Percentiles rank a stretch among this genome's conserved stretches.
These are phyloP conservation scores for Brachypodius melanocephalos DNA, from an alignment of 2,113 vertebrate genomes.

Conservation along the genomic window DNA sequence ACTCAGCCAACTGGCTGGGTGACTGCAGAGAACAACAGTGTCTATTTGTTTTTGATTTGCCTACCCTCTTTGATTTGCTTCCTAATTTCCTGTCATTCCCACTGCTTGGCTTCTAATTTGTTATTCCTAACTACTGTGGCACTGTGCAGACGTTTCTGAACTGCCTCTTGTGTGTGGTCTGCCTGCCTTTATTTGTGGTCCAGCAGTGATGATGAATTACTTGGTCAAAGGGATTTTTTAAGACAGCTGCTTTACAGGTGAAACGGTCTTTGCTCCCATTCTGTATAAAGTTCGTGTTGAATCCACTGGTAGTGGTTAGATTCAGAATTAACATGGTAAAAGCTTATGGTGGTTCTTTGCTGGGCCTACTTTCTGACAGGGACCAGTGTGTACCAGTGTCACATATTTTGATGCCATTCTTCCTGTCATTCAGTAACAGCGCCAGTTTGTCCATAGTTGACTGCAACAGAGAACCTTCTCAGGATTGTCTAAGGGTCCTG, in stretches of 20 bases:
- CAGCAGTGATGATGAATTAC: not conserved
- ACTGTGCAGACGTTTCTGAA: not conserved
- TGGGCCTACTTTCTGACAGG: not conserved
- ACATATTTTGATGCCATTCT: not conserved
- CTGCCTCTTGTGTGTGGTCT: not conserved
- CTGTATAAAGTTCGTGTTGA: not conserved
- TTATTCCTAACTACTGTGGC: not conserved
- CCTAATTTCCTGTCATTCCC: not conserved
- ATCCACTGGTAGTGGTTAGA: not conserved
- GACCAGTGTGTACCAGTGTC: not conserved
- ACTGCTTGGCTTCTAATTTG: not conserved
- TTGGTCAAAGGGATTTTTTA: not conserved
- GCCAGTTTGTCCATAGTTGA: not conserved
- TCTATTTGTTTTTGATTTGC: not conserved
- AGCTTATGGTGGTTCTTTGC: not conserved
- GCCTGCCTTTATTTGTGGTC: not conserved
- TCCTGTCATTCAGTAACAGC: rapidly evolving
- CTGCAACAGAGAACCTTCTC: not conserved
- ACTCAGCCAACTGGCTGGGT: not conserved
- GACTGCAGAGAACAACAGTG: not conserved
- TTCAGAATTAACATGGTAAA: not conserved
- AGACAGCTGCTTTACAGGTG: not conserved
- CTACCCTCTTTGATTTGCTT: not conserved
- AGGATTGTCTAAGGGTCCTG: not conserved
- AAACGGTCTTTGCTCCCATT: not conserved